Evolutionary conservation across 2,888 invertebrate genomes (phyloP), one percentile per base, ranked within the genome.

Genomic region (Agonopterix arenella): DNA sequence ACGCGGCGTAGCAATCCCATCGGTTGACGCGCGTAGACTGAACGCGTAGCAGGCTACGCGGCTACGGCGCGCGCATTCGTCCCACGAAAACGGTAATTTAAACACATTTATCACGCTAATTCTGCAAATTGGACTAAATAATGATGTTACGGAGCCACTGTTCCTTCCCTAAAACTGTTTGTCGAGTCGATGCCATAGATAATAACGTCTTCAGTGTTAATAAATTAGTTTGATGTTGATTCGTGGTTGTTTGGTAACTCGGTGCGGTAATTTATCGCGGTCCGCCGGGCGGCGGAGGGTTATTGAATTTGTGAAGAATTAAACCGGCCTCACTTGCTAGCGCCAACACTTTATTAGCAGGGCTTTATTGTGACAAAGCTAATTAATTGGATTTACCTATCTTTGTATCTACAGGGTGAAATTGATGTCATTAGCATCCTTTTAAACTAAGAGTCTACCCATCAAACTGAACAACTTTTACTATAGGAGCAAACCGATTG

Each of bases 61-160:
- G 61, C 71, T 70, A 76, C 84, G 85, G 85, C 85, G 85, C 86
- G 88, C 86, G 88, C 88, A 86, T 8, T 70, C 73, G 60, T 59
- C 70, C 70, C 71, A 73, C 73, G 70, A 79, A 79, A 83, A 82
- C 80, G 71, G 74, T 80, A 85, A 84, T 84, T 84, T 76, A 81
- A 84, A 85, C 77, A 81, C 80, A 86, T 86, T 85, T 84, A 84
- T 84, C 82, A 80, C 70, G 76, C 77, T 84, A 85, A 85, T 85
- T 85, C 80, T 72, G 76, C 72, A 83, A 84, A 86, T 85, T 85
- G 83, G 77, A 83, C 81, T 83, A 82, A 85, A 84, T 85, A 84
- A 86, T 81, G 76, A 80, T 76, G 75, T 84, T 80, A 73, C 67
- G 60, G 66, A 67, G 68, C 64, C 73, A 72, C 68, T 74, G 68